Evolutionary conservation across 2,113 vertebrate genomes (phyloP).

Genomic region (Hippoglossus stenolepis): DNA sequence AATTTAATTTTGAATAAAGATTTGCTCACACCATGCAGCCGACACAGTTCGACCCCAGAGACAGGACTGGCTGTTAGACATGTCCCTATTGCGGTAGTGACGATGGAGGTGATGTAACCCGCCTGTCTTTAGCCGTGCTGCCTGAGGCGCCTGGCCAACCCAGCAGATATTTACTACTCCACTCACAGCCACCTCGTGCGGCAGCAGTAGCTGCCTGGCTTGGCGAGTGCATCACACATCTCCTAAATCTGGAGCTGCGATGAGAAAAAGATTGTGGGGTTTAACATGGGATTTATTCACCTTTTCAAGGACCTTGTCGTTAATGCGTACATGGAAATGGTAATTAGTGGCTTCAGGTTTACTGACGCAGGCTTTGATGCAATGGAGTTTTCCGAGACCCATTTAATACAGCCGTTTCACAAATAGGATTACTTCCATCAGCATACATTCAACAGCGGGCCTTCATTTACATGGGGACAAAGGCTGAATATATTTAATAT

Average conservation of each 20-base stretch:
- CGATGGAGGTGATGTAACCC: conserved; percentile 72
- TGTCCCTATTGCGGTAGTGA: conserved; percentile 46
- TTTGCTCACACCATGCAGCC: conserved; percentile 38
- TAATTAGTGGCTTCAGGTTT: conserved; percentile 50
- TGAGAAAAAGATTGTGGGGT: conserved; percentile 57
- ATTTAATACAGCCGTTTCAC: conserved; percentile 26
- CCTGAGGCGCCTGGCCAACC: conserved; percentile 63
- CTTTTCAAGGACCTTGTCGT: conserved; percentile 54
- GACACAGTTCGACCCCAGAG: conserved; percentile 14
- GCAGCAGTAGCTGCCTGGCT: conserved; percentile 37
- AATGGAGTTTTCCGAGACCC: conserved; percentile 45
- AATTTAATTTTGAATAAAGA: conserved; percentile 9
- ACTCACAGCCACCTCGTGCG: conserved; percentile 36
- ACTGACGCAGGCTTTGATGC: conserved; percentile 67
- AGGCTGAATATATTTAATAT: not conserved
- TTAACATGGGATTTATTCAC: conserved; percentile 57
- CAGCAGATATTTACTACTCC: conserved; percentile 72
- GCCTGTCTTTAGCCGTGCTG: conserved; percentile 68
- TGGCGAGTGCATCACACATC: conserved; percentile 34
- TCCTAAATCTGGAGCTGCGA: conserved; percentile 59
- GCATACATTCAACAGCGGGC: not conserved
- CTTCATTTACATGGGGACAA: not conserved
- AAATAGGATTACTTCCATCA: conserved; percentile 9
- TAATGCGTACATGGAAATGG: conserved; percentile 36
- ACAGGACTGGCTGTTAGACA: conserved; percentile 42